Base-by-base conservation (phyloP, 2,797 vertebrate species). In the Lepilemur septentrionalis region DNA sequence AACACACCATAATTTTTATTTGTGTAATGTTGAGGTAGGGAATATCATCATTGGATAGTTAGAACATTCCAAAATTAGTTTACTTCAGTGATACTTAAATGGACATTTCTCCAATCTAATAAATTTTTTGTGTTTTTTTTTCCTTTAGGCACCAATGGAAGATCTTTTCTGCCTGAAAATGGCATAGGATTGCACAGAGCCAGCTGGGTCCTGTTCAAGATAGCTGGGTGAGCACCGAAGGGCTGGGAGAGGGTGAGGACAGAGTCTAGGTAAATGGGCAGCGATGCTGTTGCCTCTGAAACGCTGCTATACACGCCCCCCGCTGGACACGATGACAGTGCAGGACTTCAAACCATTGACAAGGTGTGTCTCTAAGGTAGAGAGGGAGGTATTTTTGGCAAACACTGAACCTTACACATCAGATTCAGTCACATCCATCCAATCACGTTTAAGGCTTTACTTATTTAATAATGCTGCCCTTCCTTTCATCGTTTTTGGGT, bases 271-370 rank as follows among this genome's bases (percentile, higher is more conserved):
- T 5, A 2, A 50, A 30, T 1, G 11, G n/a, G 14, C 35, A 69
- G n/a, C 0, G 28, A 12, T 14, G 13, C 0, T 8, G 7, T 1
- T 55, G 15, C 30, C 73, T 79, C n/a, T 46, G 17, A 17, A n/a
- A 7, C 4, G 7, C 32, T 79, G 30, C 11, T 59, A 9, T 55
- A 82, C 20, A 48, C 15, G 28, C 1, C 11, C 28, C 32, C 12
- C 18, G n/a, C 18, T 18, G 10, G 4, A 13, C 7, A 10, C 0
- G 10, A 55, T 2, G 28, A 41, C 72, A 52, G 96, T 20, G 63
- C 61, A 75, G 38, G 95, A 5, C 55, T 88, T 9, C 2, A 90
- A 89, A 91, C 70, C 43, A 69, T 70, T 14, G 48, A 23, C 50
- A 84, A 59, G 50, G 18, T 9, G 32, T 18, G 28, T 57, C 13